These are phyloP conservation scores for Germaria angustata DNA, from an alignment of 2,888 invertebrate species.

Conservation along the genomic window DNA sequence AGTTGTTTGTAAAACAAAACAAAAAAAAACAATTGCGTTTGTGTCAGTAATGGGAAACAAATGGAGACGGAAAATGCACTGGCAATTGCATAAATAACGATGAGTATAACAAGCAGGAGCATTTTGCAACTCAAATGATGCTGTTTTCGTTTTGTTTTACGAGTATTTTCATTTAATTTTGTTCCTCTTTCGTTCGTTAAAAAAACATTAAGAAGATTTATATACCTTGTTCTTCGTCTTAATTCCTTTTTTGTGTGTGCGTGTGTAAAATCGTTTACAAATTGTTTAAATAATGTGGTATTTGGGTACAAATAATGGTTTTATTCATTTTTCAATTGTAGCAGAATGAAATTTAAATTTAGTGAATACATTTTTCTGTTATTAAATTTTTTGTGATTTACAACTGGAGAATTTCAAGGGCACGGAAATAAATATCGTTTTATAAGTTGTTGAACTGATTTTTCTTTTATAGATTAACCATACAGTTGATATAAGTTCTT, in stretches of 20 bases:
- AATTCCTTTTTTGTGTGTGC: background rate
- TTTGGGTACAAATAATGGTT: background rate
- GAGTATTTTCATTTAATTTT: constrained; percentile 18
- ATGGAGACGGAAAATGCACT: background rate
- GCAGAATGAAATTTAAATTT: background rate
- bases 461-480: too few species aligned
- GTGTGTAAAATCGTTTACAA: constrained; percentile 36
- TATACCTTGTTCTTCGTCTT: constrained; percentile 13
- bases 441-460: too few species aligned
- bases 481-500: too few species aligned
- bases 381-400: too few species aligned
- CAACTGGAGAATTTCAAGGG: too few species aligned
- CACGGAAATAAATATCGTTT: too few species aligned
- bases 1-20: constrained; percentile 17
- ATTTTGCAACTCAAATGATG: constrained; percentile 21
- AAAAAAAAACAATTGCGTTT: constrained; percentile 26
- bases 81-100: constrained; percentile 41
- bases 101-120: constrained; percentile 2
- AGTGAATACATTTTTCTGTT: background rate
- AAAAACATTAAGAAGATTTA: constrained; percentile 48
- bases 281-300: constrained; percentile 46
- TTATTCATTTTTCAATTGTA: constrained; percentile 6
- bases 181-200: background rate
- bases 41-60: background rate
- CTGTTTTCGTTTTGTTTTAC: constrained; percentile 17